Evolutionary conservation across 2,797 vertebrate species (phyloP), one percentile per base, ranked within the genome.

Genomic region (Amazona ochrocephala): DNA sequence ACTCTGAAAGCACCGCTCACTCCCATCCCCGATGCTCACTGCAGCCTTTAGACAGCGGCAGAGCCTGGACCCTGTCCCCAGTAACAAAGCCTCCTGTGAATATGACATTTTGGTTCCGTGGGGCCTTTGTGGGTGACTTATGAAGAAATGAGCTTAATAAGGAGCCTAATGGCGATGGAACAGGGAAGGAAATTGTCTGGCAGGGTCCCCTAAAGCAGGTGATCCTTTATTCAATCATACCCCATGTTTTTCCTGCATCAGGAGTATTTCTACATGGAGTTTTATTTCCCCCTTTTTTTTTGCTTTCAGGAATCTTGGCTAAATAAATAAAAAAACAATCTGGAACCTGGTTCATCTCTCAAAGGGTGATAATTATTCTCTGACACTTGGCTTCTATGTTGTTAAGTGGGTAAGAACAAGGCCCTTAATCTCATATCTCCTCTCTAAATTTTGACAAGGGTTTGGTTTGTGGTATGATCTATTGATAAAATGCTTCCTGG

Each of bases 11-110:
- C 41, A 68, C 13, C 10, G 2, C 45, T 72, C 9, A 0, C 37
- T 51, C 7, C 47, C 60, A 29, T 15, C 41, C 39, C 24, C 0
- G 1, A 4, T 0, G 3, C 53, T 70, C 30, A 22, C 10, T 0
- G 1, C 2, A 1, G 23, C 34, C 65, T 67, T 67, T 11, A 34
- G 58, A 15, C 32, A 65, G 42, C 54, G 64, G 70, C 45, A 68
- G 48, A n/a, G 37, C 76, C 66, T 26, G 62, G 50, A 7, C 23
- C 11, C 41, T 47, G 51, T 54, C 26, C 42, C 50, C 27, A 4
- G 18, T 12, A 11, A 7, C 17, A 42, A 56, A 78, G 47, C 50
- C n/a, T n/a, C 48, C 58, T 19, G 22, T n/a, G 42, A 65, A 51
- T 41, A 51, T 41, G 5, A 16, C 3, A 3, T 64, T 93, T 56